Percentiles rank a stretch among this genome's conserved stretches.
Conservation (phyloP, 2,888 invertebrate genomes). For the Epicampocera succincta region DNA sequence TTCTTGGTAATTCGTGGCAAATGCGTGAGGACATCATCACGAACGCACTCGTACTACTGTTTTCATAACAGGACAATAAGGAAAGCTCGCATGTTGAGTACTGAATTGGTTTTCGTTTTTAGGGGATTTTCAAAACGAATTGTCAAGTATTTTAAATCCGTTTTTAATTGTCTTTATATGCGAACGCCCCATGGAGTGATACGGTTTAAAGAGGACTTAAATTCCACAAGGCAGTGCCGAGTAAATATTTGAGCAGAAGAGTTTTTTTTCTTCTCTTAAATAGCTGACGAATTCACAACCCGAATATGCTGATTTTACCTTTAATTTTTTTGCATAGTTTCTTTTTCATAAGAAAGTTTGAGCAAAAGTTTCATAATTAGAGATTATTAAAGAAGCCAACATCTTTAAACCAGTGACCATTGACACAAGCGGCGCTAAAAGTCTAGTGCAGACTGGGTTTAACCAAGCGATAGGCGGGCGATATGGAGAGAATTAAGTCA, state of each 20-base stretch:
- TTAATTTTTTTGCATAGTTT: no score
- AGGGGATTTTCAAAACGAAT: constrained; percentile 22
- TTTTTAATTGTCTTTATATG: constrained; percentile 69
- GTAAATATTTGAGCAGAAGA: background rate
- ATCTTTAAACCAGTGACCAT: no score
- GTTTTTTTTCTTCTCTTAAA: background rate
- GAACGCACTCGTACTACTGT: constrained; percentile 4
- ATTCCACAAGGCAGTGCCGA: background rate
- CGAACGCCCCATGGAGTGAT: constrained; percentile 64
- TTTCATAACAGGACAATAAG: constrained; percentile 31
- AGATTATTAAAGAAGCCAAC: no score
- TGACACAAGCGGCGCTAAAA: no score
- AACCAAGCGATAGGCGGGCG: no score
- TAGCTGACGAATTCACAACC: background rate
- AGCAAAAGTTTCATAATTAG: no score
- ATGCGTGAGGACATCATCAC: constrained; percentile 48
- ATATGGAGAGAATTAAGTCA: no score
- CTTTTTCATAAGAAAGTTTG: no score
- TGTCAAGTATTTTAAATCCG: constrained; percentile 63
- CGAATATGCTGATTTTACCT: no score
- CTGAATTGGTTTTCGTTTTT: constrained; percentile 19
- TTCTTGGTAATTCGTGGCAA: constrained; percentile 62
- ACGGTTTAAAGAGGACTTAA: constrained; percentile 36
- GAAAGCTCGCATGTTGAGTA: constrained; percentile 50
- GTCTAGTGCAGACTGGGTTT: no score